Evolutionary conservation across 2,888 invertebrate genomes (phyloP), one percentile per base, ranked within the genome.

Genomic region (Dinocampus coccinellae): DNA sequence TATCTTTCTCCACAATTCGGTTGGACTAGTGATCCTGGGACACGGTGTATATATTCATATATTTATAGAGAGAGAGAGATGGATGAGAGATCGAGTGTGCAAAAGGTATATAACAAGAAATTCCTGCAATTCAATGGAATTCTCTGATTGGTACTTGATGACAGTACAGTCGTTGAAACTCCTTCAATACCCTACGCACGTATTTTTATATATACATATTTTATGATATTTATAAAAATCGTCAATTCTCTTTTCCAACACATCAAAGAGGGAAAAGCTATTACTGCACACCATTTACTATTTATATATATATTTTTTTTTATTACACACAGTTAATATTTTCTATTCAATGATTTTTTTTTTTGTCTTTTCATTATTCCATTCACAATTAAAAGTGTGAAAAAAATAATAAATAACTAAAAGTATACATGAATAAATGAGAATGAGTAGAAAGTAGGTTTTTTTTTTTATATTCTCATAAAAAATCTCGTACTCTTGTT

Each of bases 51-150:
- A n/a, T n/a, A n/a, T n/a, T n/a, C n/a, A n/a, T n/a, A n/a, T n/a
- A n/a, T n/a, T n/a, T 75, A 73, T 72, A 75, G 3, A 29, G 74
- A 61, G 63, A 69, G 74, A 73, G 71, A 71, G 78, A 78, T 78
- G 79, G 82, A 80, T 77, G 77, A 39, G 80, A 75, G 78, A 47
- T 47, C 16, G 3, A 16, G 9, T 47, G 47, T 16, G 20, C 47
- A 47, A 16, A 47, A 47, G 16, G 16, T 47, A 16, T 47, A 20
- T 78, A 77, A 72, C 82, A 84, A 84, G 84, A 85, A 85, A 86
- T 85, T 84, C 83, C 79, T 83, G 84, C 83, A 82, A 85, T 83
- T 85, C 85, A 85, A 86, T 85, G 82, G 80, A 83, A 85, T 84
- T 85, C 83, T 83, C 84, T 84, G 85, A 86, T 86, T 85, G 85